Evolutionary conservation across 2,797 vertebrate genomes (phyloP).

Genomic region (Acanthornis magna): DNA sequence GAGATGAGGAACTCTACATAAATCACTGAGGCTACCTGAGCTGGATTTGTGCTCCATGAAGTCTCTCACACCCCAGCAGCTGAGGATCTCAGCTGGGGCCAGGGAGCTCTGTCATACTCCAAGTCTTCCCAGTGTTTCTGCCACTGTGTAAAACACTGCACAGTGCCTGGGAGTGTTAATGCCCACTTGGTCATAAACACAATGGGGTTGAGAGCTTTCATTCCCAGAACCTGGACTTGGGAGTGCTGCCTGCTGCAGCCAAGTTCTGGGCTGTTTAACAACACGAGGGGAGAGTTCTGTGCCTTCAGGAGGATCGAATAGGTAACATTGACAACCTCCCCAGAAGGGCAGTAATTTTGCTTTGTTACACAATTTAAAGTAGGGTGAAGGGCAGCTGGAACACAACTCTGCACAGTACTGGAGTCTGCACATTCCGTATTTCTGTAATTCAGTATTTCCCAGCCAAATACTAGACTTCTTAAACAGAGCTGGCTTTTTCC

Average conservation of each 20-base stretch:
- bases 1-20: neutral
- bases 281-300: fast-evolving
- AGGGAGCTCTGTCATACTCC: neutral
- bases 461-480: neutral
- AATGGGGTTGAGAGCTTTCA: neutral
- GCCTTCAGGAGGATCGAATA: too few relatives aligned
- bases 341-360: too few relatives aligned
- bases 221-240: neutral
- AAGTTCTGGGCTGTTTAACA: fast-evolving
- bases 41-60: neutral
- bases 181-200: neutral
- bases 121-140: neutral
- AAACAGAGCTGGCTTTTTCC: neutral
- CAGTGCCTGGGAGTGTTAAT: fast-evolving
- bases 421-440: too few relatives aligned
- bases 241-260: neutral
- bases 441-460: neutral
- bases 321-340: neutral
- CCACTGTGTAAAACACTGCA: fast-evolving
- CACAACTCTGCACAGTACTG: neutral
- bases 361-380: neutral
- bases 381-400: neutral
- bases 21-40: neutral
- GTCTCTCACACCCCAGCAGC: too few relatives aligned
- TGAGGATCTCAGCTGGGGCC: neutral